Evolutionary conservation across 2,888 invertebrate genomes (phyloP).

Genomic region (Leptogaster cylindrica): DNA sequence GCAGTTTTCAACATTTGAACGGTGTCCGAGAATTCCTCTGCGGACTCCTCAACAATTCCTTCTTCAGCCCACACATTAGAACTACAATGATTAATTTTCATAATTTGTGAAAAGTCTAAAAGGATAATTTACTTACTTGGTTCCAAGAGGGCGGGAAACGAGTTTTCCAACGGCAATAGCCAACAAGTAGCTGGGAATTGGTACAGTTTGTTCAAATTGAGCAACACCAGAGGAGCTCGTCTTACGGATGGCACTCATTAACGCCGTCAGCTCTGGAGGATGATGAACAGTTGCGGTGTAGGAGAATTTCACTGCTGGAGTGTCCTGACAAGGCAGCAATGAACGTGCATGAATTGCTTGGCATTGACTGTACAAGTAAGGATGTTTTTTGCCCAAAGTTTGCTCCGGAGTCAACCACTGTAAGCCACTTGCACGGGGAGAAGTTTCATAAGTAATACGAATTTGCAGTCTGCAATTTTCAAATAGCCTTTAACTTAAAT

Average conservation of each 20-base stretch:
- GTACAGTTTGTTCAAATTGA: conserved; percentile 77
- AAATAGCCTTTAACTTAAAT: neutral
- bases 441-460: conserved; percentile 76
- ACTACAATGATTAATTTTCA: conserved; percentile 56
- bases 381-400: conserved; percentile 84
- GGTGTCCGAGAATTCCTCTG: conserved; percentile 88
- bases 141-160: conserved; percentile 76
- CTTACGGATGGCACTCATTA: conserved; percentile 84
- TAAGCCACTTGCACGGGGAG: conserved; percentile 79
- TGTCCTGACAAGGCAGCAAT: conserved; percentile 90
- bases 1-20: conserved; percentile 82
- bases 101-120: neutral
- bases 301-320: conserved; percentile 86
- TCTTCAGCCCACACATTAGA: conserved; percentile 90
- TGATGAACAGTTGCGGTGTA: conserved; percentile 79
- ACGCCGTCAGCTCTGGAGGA: conserved; percentile 75
- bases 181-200: conserved; percentile 87
- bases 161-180: conserved; percentile 88
- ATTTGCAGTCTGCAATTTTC: conserved; percentile 50
- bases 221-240: conserved; percentile 60
- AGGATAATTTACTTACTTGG: conserved; percentile 60
- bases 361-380: conserved; percentile 86
- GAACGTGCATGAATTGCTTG: conserved; percentile 90
- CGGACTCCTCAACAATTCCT: conserved; percentile 80
- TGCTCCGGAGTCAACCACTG: conserved; percentile 89